These are phyloP conservation scores for Microplitis demolitor DNA, from an alignment of 1,140 invertebrate species.

Conservation along the genomic window DNA sequence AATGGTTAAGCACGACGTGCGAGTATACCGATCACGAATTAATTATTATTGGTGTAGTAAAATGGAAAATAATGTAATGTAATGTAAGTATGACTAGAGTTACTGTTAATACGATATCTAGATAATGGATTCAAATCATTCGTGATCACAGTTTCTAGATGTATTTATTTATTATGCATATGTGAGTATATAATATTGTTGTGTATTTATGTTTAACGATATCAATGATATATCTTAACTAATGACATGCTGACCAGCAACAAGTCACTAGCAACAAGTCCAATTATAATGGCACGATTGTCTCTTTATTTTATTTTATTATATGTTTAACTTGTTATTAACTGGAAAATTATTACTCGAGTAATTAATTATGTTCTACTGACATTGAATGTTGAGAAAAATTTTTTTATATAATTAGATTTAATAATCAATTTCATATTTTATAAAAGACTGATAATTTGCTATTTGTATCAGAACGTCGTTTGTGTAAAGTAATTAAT, in stretches of 20 bases:
- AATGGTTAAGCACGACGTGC: slow-evolving; percentile 22
- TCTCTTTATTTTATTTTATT: not conserved
- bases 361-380: too few species aligned
- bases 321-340: too few species aligned
- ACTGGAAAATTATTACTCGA: too few species aligned
- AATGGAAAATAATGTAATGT: not conserved
- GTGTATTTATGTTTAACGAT: not conserved
- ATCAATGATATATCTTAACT: not conserved
- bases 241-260: not conserved
- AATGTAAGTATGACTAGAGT: not conserved
- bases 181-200: not conserved
- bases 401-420: too few species aligned
- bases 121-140: slow-evolving; percentile 57
- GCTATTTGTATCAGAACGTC: too few species aligned
- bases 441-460: too few species aligned
- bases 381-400: too few species aligned
- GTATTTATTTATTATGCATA: slow-evolving; percentile 28
- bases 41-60: slow-evolving; percentile 43
- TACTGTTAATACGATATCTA: slow-evolving; percentile 22
- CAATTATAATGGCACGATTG: not conserved
- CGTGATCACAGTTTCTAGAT: slow-evolving; percentile 41
- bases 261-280: not conserved
- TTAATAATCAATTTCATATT: too few species aligned
- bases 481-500: too few species aligned
- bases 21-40: slow-evolving; percentile 53